These are phyloP conservation scores for Prunella fulvescens DNA, from an alignment of 2,113 vertebrate genomes.

Conservation along the genomic window DNA sequence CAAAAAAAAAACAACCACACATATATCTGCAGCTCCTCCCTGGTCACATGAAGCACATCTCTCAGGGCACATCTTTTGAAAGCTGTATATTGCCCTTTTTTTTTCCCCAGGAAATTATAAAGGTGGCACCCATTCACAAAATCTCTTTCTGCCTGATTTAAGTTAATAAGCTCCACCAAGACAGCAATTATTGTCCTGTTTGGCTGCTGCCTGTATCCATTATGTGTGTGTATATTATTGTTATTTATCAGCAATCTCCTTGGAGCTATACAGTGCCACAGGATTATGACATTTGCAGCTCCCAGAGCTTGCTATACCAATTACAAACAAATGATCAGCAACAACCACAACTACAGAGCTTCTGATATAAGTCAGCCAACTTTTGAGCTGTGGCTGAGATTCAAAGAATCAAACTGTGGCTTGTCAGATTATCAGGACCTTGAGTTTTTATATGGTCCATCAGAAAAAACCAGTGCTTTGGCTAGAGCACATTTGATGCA, in stretches of 20 bases:
- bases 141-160: not conserved
- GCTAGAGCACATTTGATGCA: not conserved
- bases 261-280: not conserved
- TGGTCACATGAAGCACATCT: not conserved
- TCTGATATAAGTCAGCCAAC: not conserved
- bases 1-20: not conserved
- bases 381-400: not conserved
- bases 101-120: not conserved
- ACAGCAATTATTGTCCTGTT: not conserved
- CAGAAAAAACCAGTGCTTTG: not conserved
- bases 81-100: not conserved
- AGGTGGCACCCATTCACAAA: not conserved
- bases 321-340: not conserved
- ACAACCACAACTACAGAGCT: not conserved
- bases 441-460: not conserved
- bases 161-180: not conserved
- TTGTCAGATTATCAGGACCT: not conserved
- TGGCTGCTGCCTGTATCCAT: not conserved
- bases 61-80: not conserved
- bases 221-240: not conserved
- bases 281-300: not conserved
- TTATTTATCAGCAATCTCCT: constrained; percentile 20
- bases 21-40: not conserved
- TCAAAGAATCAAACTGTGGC: not conserved
- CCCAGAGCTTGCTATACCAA: not conserved